A percentile compares a stretch with the other conserved stretches of the same genome.
These are phyloP conservation scores for Addax nasomaculatus DNA, from an alignment of 2,113 vertebrate species.

Conservation along the genomic window DNA sequence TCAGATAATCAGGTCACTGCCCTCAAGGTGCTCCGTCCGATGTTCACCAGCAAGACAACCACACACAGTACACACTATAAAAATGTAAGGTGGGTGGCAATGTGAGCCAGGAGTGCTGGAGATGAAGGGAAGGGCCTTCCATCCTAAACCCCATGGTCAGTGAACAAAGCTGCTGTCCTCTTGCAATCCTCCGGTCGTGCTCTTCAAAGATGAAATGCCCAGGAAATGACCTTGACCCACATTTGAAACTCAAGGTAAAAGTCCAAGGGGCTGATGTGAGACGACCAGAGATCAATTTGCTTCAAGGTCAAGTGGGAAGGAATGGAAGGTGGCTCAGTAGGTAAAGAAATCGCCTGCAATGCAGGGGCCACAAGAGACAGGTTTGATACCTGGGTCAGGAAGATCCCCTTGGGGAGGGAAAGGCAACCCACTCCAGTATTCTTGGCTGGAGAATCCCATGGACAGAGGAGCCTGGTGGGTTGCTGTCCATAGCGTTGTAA, in stretches of 20 bases:
- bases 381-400: neutral
- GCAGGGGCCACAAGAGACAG: neutral
- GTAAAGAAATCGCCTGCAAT: neutral
- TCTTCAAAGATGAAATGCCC: neutral
- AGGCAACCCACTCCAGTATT: neutral
- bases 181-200: neutral
- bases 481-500: neutral
- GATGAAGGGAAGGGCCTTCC: neutral
- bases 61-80: accelerated
- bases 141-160: neutral
- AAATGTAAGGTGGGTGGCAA: too few species aligned
- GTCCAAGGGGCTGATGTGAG: neutral
- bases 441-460: neutral
- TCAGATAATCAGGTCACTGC: neutral
- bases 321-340: neutral
- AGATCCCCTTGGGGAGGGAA: neutral
- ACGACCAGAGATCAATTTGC: neutral
- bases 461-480: neutral
- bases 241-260: neutral
- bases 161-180: neutral
- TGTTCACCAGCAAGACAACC: neutral
- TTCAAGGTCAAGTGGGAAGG: neutral
- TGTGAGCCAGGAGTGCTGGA: neutral
- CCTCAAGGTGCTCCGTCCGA: neutral
- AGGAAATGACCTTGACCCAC: neutral